phyloP scores from a whole-genome alignment of 2,888 invertebrate genomes.

The Agrenia bidenticulata region DNA sequence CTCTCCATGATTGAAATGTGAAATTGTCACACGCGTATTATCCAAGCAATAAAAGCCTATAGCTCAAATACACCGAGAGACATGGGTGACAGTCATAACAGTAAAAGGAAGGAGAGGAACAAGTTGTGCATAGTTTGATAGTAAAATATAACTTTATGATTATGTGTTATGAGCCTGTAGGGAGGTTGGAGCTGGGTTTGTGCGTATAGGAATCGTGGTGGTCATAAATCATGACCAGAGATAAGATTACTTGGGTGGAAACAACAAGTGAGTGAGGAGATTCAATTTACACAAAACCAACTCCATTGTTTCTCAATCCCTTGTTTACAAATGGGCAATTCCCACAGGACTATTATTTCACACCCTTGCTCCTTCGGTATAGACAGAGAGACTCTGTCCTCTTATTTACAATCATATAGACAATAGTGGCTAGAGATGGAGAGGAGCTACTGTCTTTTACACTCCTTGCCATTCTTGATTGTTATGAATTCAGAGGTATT shows the following conservation, averaged over 20 bases:
- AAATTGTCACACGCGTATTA: too few species aligned
- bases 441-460: background rate
- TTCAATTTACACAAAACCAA: constrained; percentile 15
- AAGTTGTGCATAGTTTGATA: too few species aligned
- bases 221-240: constrained; percentile 15
- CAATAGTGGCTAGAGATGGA: too few species aligned
- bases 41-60: too few species aligned
- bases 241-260: background rate
- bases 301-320: constrained; percentile 6
- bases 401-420: background rate
- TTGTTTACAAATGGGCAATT: constrained; percentile 20
- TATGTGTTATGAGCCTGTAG: background rate
- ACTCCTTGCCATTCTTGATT: background rate
- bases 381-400: too few species aligned
- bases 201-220: background rate
- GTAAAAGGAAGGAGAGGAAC: too few species aligned
- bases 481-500: too few species aligned
- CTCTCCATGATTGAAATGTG: too few species aligned
- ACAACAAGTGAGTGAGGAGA: constrained; percentile 21
- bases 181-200: background rate
- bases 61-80: too few species aligned
- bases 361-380: background rate
- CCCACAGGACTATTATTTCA: background rate
- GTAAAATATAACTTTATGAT: too few species aligned
- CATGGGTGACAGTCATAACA: too few species aligned